A percentile compares a stretch with the other conserved stretches of the same genome.
Conservation (phyloP, 2,797 vertebrate genomes). For the Salmo trutta region DNA sequence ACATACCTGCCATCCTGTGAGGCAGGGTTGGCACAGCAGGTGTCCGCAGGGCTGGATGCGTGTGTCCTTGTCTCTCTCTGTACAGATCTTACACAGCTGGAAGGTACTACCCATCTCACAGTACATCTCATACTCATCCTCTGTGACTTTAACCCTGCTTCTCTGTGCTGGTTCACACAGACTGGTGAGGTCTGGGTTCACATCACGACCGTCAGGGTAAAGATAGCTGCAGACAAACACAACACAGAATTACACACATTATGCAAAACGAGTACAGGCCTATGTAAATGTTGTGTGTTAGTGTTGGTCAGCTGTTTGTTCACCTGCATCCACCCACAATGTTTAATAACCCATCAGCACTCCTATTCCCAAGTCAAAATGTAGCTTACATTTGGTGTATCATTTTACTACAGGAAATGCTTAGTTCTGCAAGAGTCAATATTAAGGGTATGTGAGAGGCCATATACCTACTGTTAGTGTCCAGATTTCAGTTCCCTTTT, state of each 20-base stretch:
- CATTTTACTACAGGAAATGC: too few relatives aligned
- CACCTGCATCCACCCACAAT: too few relatives aligned
- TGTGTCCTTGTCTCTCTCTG: constrained; percentile 84
- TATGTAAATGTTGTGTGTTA: background rate
- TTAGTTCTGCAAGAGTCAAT: too few relatives aligned
- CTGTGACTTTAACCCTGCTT: constrained; percentile 75
- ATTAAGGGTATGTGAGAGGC: too few relatives aligned
- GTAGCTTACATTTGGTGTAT: too few relatives aligned
- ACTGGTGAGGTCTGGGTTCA: constrained; percentile 79
- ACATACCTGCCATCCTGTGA: constrained; percentile 84
- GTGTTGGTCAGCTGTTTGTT: background rate
- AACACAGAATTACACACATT: background rate
- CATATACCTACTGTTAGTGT: too few relatives aligned
- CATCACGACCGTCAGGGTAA: constrained; percentile 82
- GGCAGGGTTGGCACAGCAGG: constrained; percentile 82
- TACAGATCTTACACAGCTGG: constrained; percentile 89
- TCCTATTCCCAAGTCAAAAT: too few relatives aligned
- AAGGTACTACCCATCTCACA: constrained; percentile 88
- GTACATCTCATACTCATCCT: constrained; percentile 88
- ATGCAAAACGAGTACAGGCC: background rate
- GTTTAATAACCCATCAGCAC: too few relatives aligned
- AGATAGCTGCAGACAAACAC: constrained; percentile 74
- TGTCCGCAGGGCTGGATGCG: constrained; percentile 86
- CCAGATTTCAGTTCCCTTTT: too few relatives aligned
- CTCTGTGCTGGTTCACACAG: constrained; percentile 60